These are phyloP conservation scores for Ivindomyrus marchei DNA, from an alignment of 2,113 vertebrate species.

Conservation along the genomic window DNA sequence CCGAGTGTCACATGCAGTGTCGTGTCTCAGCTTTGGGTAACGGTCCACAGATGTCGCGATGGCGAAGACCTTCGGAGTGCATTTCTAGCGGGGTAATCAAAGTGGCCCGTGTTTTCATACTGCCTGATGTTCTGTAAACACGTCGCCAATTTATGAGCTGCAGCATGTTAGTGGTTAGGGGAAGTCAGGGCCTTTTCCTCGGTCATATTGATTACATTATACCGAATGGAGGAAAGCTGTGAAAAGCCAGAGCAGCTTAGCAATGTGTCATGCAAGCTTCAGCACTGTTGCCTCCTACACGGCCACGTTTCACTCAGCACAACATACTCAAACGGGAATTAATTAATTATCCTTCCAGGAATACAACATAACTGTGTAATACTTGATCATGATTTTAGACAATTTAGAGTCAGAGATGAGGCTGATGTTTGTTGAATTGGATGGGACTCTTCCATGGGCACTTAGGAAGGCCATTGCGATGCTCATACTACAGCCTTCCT, in stretches of 20 bases:
- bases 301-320: neutral
- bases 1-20: neutral
- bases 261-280: neutral
- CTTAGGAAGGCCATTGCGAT: neutral
- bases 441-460: neutral
- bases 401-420: neutral
- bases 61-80: neutral
- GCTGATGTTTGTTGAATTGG: neutral
- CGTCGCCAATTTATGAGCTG: neutral
- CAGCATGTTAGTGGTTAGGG: slow-evolving; percentile 4
- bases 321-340: no score
- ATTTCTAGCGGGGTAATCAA: slow-evolving; percentile 1
- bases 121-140: slow-evolving; percentile 10
- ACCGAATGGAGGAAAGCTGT: neutral
- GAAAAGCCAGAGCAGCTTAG: neutral
- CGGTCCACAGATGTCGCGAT: neutral
- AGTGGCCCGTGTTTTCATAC: neutral
- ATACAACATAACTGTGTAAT: neutral
- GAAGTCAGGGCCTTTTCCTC: neutral
- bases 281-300: neutral
- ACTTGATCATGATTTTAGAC: neutral
- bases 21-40: neutral
- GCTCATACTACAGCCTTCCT: neutral
- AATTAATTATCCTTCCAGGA: neutral
- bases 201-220: slow-evolving; percentile 4